A percentile compares a stretch with the other conserved stretches of the same genome.
These are phyloP conservation scores for Caenorhabditis uteleia DNA, from an alignment of 2,888 invertebrate species.

Conservation along the genomic window DNA sequence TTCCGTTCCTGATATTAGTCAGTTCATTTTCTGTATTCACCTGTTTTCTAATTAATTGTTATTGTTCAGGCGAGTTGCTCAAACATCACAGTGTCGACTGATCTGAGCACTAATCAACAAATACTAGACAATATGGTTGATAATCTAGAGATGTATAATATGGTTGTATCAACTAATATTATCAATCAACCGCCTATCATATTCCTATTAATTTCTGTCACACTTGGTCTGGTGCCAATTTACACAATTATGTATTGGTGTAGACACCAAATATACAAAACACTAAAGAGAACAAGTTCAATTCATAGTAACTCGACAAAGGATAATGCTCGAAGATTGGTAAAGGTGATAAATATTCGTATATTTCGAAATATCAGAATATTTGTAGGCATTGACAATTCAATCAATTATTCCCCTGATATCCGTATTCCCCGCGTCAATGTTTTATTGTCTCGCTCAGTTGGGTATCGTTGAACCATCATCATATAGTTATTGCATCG, in stretches of 20 bases:
- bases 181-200: slow-evolving; percentile 17
- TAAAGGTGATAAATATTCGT: slow-evolving; percentile 9
- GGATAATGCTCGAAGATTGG: slow-evolving; percentile 24
- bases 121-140: slow-evolving; percentile 13
- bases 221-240: slow-evolving; percentile 19
- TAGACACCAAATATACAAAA: slow-evolving; percentile 21
- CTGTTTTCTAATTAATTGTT: background rate
- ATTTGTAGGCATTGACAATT: slow-evolving; percentile 27
- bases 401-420: slow-evolving; percentile 30
- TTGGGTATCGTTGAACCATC: slow-evolving; percentile 17
- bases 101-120: slow-evolving; percentile 2
- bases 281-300: slow-evolving; percentile 16
- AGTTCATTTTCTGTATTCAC: background rate
- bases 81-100: background rate
- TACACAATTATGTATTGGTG: slow-evolving; percentile 39
- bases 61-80: slow-evolving; percentile 11
- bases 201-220: slow-evolving; percentile 8
- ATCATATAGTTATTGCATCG: slow-evolving; percentile 27
- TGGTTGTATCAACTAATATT: slow-evolving; percentile 26
- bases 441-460: slow-evolving; percentile 21
- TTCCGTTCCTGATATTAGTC: slow-evolving; percentile 17
- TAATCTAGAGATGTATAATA: slow-evolving; percentile 16
- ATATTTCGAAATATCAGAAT: background rate
- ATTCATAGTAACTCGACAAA: slow-evolving; percentile 30
- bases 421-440: slow-evolving; percentile 29